A percentile compares a stretch with the other conserved stretches of the same genome.
Conservation (phyloP, 2,797 vertebrate species). For the Odontamblyopus rebecca region DNA sequence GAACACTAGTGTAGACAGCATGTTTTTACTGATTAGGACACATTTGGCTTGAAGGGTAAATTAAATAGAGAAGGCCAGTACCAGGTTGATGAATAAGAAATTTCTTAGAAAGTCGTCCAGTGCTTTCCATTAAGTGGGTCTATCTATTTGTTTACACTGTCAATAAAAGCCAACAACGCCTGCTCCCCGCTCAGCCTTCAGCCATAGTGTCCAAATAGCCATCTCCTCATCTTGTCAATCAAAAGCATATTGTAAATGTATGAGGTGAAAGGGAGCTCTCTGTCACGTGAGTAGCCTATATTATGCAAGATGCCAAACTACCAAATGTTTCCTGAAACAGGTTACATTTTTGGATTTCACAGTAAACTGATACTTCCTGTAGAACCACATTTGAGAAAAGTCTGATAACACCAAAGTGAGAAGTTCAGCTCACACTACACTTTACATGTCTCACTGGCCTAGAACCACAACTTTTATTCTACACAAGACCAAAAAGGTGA, state of each 20-base stretch:
- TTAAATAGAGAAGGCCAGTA: no score
- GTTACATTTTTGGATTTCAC: constrained; percentile 14
- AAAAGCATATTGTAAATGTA: not conserved
- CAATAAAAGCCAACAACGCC: not conserved
- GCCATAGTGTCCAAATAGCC: not conserved
- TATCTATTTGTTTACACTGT: not conserved
- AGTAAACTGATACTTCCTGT: constrained; percentile 30
- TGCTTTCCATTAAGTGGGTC: not conserved
- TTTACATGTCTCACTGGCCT: constrained; percentile 9
- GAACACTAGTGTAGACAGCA: not conserved
- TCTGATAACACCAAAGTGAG: constrained; percentile 18
- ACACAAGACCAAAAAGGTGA: no score
- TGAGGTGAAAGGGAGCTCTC: no score
- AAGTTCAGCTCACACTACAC: constrained; percentile 23
- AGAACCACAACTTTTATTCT: not conserved
- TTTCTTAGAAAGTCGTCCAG: not conserved
- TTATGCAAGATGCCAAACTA: not conserved
- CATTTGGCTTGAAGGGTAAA: no score
- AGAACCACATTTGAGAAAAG: constrained; percentile 14
- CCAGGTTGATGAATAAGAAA: no score
- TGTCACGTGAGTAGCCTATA: not conserved
- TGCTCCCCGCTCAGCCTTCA: not conserved
- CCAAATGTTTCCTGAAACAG: not conserved
- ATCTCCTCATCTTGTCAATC: not conserved
- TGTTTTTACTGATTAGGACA: not conserved